phyloP scores from a whole-genome alignment of 1,140 invertebrate species.

The Micrasema minimum region DNA sequence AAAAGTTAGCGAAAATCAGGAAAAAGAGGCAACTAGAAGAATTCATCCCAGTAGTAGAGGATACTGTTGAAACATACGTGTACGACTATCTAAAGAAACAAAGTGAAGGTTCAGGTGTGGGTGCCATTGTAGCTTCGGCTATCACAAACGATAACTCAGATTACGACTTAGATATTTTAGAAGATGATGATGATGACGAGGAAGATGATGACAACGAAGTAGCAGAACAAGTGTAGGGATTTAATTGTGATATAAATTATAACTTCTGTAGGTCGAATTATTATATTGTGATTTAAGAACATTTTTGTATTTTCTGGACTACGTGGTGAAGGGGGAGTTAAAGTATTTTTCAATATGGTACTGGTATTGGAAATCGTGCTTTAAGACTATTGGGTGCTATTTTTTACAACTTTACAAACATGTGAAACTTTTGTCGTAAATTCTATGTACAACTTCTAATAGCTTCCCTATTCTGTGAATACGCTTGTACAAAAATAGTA shows the following conservation, averaged over 20 bases:
- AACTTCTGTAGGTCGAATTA: neutral
- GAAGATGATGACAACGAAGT: conserved; percentile 54
- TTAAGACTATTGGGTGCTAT: conserved; percentile 23
- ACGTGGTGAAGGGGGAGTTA: conserved; percentile 17
- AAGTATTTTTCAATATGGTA: neutral
- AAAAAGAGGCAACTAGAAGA: conserved; percentile 60
- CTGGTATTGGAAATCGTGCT: conserved; percentile 29
- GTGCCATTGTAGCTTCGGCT: conserved; percentile 59
- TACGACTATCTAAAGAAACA: conserved; percentile 60
- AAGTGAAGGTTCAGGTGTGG: conserved; percentile 58
- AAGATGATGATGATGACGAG: conserved; percentile 53
- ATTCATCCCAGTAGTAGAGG: conserved; percentile 60
- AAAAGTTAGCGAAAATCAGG: conserved; percentile 54
- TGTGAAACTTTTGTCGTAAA: no score
- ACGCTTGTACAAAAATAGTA: no score
- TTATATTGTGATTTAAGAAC: conserved; percentile 34
- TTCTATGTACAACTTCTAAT: no score
- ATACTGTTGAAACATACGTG: conserved; percentile 60
- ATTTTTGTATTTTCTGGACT: conserved; percentile 19
- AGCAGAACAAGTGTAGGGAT: conserved; percentile 16
- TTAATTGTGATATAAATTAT: conserved; percentile 40
- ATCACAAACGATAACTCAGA: conserved; percentile 57
- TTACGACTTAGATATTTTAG: conserved; percentile 54
- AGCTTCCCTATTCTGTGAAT: no score
- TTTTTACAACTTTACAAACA: neutral